These are phyloP conservation scores for Struthio camelus DNA, from an alignment of 2,113 vertebrate genomes.

Conservation along the genomic window DNA sequence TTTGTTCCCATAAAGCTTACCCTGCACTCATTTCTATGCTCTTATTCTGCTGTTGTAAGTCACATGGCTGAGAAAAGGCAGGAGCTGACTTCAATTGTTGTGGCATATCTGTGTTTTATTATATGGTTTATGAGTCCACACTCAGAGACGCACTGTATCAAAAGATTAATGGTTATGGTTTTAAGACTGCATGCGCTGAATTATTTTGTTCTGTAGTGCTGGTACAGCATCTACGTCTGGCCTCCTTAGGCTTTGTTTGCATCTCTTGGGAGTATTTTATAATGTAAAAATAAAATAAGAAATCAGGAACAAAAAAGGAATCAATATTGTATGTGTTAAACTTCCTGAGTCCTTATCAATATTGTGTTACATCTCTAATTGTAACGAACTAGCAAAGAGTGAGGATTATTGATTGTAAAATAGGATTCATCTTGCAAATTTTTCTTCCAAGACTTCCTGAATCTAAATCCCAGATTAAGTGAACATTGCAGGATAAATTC, in stretches of 20 bases:
- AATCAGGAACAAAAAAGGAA: constrained; percentile 28
- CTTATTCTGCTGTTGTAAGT: background rate
- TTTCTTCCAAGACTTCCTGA: background rate
- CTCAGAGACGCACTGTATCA: constrained; percentile 22
- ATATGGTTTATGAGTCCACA: constrained; percentile 11
- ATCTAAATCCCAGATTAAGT: background rate
- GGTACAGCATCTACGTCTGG: constrained; percentile 28
- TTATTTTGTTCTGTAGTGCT: constrained; percentile 41
- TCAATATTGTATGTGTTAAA: constrained; percentile 16
- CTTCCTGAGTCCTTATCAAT: background rate
- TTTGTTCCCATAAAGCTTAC: background rate
- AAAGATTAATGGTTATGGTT: constrained; percentile 62
- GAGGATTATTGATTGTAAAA: constrained; percentile 26
- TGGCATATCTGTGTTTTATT: constrained; percentile 47
- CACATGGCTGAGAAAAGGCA: constrained; percentile 26
- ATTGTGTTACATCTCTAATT: constrained; percentile 8
- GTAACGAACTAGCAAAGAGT: background rate
- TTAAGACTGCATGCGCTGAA: constrained; percentile 46
- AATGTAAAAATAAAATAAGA: constrained; percentile 54
- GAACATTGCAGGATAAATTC: background rate
- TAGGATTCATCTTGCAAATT: background rate
- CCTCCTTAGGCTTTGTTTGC: constrained; percentile 15
- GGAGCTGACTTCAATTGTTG: background rate
- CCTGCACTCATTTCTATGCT: background rate
- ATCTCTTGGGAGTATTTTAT: constrained; percentile 40